These are phyloP conservation scores for Eurytoma adleriae DNA, from an alignment of 2,888 invertebrate species.

Conservation along the genomic window DNA sequence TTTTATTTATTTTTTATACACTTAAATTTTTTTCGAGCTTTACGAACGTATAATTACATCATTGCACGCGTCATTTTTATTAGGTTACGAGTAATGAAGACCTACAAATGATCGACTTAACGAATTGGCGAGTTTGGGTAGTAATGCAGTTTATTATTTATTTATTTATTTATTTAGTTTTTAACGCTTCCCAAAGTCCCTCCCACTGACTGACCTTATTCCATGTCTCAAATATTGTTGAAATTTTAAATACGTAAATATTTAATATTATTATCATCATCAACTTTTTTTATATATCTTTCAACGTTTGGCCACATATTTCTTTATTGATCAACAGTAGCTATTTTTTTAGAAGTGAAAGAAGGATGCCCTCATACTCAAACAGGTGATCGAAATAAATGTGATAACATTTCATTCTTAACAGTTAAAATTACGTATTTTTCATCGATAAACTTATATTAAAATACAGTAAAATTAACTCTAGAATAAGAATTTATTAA, in stretches of 20 bases:
- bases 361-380: constrained; percentile 10
- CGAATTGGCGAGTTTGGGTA: constrained; percentile 51
- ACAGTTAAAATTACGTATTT: too few relatives aligned
- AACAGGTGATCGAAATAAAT: constrained; percentile 21
- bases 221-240: constrained; percentile 22
- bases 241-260: constrained; percentile 44
- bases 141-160: constrained; percentile 37
- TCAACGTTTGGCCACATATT: constrained; percentile 52
- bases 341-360: constrained; percentile 28
- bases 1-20: constrained; percentile 38
- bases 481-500: too few relatives aligned
- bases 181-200: constrained; percentile 23
- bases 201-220: constrained; percentile 14
- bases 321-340: constrained; percentile 32
- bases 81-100: constrained; percentile 41
- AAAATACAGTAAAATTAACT: too few relatives aligned
- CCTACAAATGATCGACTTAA: constrained; percentile 40
- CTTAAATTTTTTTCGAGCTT: constrained; percentile 41
- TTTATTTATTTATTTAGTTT: constrained; percentile 21
- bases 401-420: not conserved
- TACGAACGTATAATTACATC: constrained; percentile 35
- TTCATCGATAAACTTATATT: too few relatives aligned
- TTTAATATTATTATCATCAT: constrained; percentile 50
- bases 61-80: constrained; percentile 36
- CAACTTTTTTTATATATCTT: constrained; percentile 36